A percentile compares a stretch with the other conserved stretches of the same genome.
Evolutionary conservation across 2,113 vertebrate species (phyloP).

Genomic region (Nettapus auritus): DNA sequence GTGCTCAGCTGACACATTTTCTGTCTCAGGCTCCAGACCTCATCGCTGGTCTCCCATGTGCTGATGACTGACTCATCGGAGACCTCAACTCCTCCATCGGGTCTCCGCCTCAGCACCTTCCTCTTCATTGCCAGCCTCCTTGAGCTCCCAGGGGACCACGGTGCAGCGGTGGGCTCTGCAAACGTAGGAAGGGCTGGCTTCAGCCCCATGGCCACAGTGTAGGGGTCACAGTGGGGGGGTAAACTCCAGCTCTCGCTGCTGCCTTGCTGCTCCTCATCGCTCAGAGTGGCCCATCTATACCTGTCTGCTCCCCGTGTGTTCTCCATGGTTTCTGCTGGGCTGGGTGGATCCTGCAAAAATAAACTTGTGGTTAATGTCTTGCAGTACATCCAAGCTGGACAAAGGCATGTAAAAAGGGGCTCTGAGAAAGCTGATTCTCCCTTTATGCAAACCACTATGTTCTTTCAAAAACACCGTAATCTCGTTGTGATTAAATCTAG

Average conservation of each 20-base stretch:
- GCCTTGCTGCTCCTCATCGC: neutral
- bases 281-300: neutral
- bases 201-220: slow-evolving; percentile 21
- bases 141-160: neutral
- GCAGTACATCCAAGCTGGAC: neutral
- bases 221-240: neutral
- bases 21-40: neutral
- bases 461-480: neutral
- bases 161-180: neutral
- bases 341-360: slow-evolving; percentile 47
- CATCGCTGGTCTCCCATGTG: neutral
- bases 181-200: neutral
- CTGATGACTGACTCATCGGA: slow-evolving; percentile 37
- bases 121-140: slow-evolving; percentile 71
- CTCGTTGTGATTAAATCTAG: neutral
- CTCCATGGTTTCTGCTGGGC: slow-evolving; percentile 41
- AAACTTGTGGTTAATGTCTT: neutral
- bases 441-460: neutral
- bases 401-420: neutral
- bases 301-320: neutral
- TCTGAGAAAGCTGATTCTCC: neutral
- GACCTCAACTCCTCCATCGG: slow-evolving; percentile 64
- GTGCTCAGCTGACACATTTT: neutral
- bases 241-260: neutral
- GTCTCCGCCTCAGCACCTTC: slow-evolving; percentile 75